Evolutionary conservation across 2,888 invertebrate genomes (phyloP), one percentile per base, ranked within the genome.

Genomic region (Amphiduros pacificus): DNA sequence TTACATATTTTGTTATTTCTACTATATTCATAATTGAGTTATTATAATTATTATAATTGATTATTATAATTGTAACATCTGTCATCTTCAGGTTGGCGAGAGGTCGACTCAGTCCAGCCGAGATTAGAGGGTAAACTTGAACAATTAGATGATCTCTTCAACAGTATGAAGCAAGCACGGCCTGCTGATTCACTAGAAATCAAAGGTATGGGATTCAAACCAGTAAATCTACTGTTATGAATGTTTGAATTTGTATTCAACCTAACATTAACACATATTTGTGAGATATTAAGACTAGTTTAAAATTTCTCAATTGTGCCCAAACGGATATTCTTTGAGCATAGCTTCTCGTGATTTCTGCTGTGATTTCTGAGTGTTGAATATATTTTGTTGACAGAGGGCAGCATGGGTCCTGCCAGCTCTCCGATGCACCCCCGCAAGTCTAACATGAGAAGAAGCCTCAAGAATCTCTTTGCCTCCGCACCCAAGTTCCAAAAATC

Each of bases 401-500:
- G 52, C 4, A 44, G 32, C 53, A 41, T 63, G n/a, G n/a, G n/a
- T 61, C 67, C 86, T 1, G 85, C 89, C n/a, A 89, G 89, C 70
- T 86, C 88, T 0, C 85, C 87, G 14, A 85, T 86, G 20, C 84
- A 87, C 50, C 89, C 89, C 70, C 85, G 91, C 28, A 87, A 90
- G 63, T 89, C 90, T 22, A 75, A 72, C 75, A 88, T 90, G 71
- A 80, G 83, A 63, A 92, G 92, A 84, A 85, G 85, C 60, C 93
- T 98, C 65, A 91, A 95, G 68, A 94, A 96, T 77, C 86, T 98
- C 41, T 98, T 98, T 84, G 92, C 94, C 0, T 93, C 94, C 11
- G 92, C 95, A 56, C 93, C 94, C 77, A 98, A 97, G 85, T 97
- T 98, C 80, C 95, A 96, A 82, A 97, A 96, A 83, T 90, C 91